Conservation (phyloP, 1,140 invertebrate species). For the Pararge aegeria region DNA sequence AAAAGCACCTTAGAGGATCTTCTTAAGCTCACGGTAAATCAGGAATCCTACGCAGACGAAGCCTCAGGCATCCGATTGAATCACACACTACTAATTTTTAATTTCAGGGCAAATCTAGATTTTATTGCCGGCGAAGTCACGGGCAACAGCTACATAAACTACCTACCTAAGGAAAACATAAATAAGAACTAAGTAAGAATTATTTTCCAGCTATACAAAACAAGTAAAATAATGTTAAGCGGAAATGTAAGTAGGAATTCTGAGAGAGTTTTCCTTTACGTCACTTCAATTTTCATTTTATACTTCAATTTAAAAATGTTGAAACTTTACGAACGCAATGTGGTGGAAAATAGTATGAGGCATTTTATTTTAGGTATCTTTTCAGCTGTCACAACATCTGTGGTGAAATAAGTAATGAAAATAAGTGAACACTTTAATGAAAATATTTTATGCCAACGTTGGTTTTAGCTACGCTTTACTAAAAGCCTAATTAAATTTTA, state of each 20-base stretch:
- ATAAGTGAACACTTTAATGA: background rate
- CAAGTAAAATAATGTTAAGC: background rate
- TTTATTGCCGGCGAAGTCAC: too few relatives aligned
- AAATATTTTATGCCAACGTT: background rate
- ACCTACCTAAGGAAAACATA: too few relatives aligned
- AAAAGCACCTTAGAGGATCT: too few relatives aligned
- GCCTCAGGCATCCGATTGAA: too few relatives aligned
- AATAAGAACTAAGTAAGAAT: too few relatives aligned
- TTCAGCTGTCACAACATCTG: background rate
- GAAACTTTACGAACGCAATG: too few relatives aligned
- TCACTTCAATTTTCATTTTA: background rate
- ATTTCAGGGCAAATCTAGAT: too few relatives aligned
- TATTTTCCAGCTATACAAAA: background rate
- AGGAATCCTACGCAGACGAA: too few relatives aligned
- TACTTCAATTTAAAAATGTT: background rate
- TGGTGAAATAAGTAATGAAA: background rate
- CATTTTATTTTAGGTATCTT: background rate
- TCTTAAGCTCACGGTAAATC: too few relatives aligned
- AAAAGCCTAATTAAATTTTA: too few relatives aligned
- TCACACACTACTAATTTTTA: too few relatives aligned
- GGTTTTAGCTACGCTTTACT: background rate
- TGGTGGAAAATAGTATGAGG: background rate
- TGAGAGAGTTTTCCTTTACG: background rate
- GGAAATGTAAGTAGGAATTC: background rate
- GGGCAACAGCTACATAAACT: too few relatives aligned